Percentiles rank a stretch among this genome's conserved stretches.
Evolutionary conservation across 23 tunicate genomes (phyloP).

Genomic region (Oikopleura vanhoeffeni): DNA sequence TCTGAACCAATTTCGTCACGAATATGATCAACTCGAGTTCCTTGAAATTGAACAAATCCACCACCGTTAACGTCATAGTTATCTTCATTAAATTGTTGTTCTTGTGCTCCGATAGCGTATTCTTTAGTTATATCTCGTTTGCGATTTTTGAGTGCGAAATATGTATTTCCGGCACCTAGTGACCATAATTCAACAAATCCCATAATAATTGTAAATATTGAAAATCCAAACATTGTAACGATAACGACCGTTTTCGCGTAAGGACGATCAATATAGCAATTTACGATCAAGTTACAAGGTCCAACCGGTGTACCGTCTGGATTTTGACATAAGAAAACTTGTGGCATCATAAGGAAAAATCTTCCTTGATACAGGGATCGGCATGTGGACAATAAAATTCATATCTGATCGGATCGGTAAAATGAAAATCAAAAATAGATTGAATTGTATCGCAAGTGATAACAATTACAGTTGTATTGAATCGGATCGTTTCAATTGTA

Average conservation of each 20-base stretch:
- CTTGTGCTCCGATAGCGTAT: neutral
- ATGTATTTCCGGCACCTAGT: neutral
- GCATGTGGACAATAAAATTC: too few relatives aligned
- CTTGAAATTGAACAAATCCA: slow-evolving; percentile 10
- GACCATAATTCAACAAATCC: slow-evolving; percentile 2
- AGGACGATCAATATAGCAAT: slow-evolving; percentile 7
- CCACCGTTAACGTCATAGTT: neutral
- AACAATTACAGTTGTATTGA: too few relatives aligned
- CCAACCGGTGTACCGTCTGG: too few relatives aligned
- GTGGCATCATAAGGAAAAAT: neutral
- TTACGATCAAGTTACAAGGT: neutral
- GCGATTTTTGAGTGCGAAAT: neutral
- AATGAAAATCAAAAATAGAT: too few relatives aligned
- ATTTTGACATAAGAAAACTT: neutral
- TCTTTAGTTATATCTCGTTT: neutral
- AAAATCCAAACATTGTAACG: neutral
- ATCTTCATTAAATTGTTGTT: neutral
- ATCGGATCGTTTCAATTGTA: too few relatives aligned
- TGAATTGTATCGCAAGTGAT: too few relatives aligned
- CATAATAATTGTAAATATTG: neutral
- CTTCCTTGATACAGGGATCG: neutral
- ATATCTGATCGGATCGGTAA: too few relatives aligned
- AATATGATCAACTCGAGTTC: slow-evolving; percentile 9
- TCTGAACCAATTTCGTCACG: slow-evolving; percentile 9
- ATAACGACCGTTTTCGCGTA: neutral